Conservation (phyloP, 2,888 invertebrate genomes). For the Melanotus villosus region DNA sequence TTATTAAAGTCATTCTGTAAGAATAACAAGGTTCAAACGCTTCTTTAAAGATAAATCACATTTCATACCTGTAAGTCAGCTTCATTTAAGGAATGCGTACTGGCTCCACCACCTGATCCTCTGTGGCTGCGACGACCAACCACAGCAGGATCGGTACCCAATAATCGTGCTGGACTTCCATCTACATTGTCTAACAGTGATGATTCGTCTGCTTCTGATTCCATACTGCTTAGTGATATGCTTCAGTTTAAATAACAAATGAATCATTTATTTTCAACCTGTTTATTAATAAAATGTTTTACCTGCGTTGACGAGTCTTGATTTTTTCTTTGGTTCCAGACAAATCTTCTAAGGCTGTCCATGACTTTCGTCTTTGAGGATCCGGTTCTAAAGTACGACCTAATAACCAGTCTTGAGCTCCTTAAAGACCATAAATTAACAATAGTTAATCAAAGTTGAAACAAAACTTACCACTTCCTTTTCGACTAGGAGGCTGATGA, state of each 20-base stretch:
- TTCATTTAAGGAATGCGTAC: conserved; percentile 89
- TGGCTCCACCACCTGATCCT: conserved; percentile 71
- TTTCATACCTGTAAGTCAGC: conserved; percentile 83
- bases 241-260: conserved; percentile 65
- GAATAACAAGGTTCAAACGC: conserved; percentile 21
- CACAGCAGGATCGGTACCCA: conserved; percentile 69
- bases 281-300: conserved; percentile 39
- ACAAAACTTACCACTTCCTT: conserved; percentile 73
- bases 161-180: conserved; percentile 72
- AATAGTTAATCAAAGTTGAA: no score
- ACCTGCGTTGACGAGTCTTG: conserved; percentile 72
- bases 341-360: conserved; percentile 88
- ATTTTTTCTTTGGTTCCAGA: conserved; percentile 72
- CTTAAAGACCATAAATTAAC: conserved; percentile 49
- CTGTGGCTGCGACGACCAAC: conserved; percentile 66
- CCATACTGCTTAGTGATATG: conserved; percentile 84
- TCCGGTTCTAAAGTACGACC: conserved; percentile 63
- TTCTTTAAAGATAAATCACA: no score
- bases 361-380: conserved; percentile 79
- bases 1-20: conserved; percentile 82
- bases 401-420: conserved; percentile 64
- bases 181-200: conserved; percentile 69
- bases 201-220: conserved; percentile 87
- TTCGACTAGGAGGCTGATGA: conserved; percentile 72
- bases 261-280: neutral